Percentiles rank a stretch among this genome's conserved stretches.
Evolutionary conservation across 2,888 invertebrate species (phyloP).

Genomic region (Abrostola triplasia): DNA sequence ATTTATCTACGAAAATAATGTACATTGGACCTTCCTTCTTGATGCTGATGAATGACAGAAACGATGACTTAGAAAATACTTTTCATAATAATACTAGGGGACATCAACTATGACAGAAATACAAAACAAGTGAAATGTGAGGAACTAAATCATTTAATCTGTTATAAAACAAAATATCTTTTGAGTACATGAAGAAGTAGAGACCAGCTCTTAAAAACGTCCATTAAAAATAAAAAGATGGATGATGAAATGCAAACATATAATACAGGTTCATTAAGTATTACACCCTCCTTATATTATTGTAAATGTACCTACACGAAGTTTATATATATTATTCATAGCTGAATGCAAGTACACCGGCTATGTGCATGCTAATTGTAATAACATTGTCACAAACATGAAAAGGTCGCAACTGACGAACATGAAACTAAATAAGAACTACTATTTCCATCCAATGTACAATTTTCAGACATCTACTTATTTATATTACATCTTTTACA

Average conservation of each 20-base stretch:
- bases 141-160: slow-evolving; percentile 71
- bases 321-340: slow-evolving; percentile 46
- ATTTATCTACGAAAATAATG: slow-evolving; percentile 83
- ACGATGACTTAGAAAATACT: slow-evolving; percentile 61
- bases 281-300: slow-evolving; percentile 62
- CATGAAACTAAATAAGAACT: slow-evolving; percentile 47
- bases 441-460: slow-evolving; percentile 46
- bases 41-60: slow-evolving; percentile 63
- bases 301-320: slow-evolving; percentile 52
- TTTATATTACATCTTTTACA: slow-evolving; percentile 53
- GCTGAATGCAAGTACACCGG: slow-evolving; percentile 33
- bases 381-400: slow-evolving; percentile 49
- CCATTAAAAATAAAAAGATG: slow-evolving; percentile 70
- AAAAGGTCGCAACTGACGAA: slow-evolving; percentile 47
- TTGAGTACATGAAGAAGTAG: slow-evolving; percentile 84
- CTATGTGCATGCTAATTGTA: slow-evolving; percentile 52
- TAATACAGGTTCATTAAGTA: slow-evolving; percentile 76
- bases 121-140: slow-evolving; percentile 68
- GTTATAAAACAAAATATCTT: slow-evolving; percentile 73
- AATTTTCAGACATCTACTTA: slow-evolving; percentile 53
- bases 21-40: slow-evolving; percentile 67
- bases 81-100: slow-evolving; percentile 69
- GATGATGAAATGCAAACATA: slow-evolving; percentile 80
- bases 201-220: slow-evolving; percentile 85
- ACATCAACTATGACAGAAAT: slow-evolving; percentile 61